Evolutionary conservation across 2,797 vertebrate species (phyloP), one percentile per base, ranked within the genome.

Genomic region (Rhinophrynus dorsalis): DNA sequence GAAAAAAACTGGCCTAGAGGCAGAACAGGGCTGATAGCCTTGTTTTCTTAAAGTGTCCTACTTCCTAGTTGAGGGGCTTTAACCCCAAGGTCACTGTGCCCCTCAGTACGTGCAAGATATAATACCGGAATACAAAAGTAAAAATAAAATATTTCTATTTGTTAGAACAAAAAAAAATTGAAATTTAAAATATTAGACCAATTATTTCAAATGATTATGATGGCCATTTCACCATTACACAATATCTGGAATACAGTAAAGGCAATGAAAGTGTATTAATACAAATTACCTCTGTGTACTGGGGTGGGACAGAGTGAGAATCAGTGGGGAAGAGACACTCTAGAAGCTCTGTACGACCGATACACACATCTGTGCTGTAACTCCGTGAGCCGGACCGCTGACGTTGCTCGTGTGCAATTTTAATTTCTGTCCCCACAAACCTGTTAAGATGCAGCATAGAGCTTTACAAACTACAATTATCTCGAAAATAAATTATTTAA

Each of bases 261-360:
- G 13, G 35, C 7, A 8, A 10, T 32, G 10, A n/a, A 8, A 3
- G 35, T 8, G 35, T 38, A 13, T 38, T 38, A 13, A 7, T 38
- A 30, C 9, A 30, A 4, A 30, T 80, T 78, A 98, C 97, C 94
- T 98, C 95, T 29, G 97, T 99, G 81, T 98, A 98, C 64, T 98
- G 96, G 69, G 87, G 90, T 67, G 91, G 85, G 63, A 85, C 54
- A 68, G 84, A 80, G 37, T 76, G 80, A 59, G 78, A 83, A 58
- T 97, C 96, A 20, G 92, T 93, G 9, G 94, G 91, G 77, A 96
- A 97, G 7, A 99, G 90, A 81, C 97, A 99, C 88, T 99, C 97
- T 62, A 98, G 67, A 60, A 98, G 82, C 79, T 98, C 96, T 90
- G 97, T 88, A 51, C 92, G 81, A 17, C 84, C 90, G 38, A 99